These are phyloP conservation scores for Bagarius yarrelli DNA, from an alignment of 2,113 vertebrate species.

Conservation along the genomic window DNA sequence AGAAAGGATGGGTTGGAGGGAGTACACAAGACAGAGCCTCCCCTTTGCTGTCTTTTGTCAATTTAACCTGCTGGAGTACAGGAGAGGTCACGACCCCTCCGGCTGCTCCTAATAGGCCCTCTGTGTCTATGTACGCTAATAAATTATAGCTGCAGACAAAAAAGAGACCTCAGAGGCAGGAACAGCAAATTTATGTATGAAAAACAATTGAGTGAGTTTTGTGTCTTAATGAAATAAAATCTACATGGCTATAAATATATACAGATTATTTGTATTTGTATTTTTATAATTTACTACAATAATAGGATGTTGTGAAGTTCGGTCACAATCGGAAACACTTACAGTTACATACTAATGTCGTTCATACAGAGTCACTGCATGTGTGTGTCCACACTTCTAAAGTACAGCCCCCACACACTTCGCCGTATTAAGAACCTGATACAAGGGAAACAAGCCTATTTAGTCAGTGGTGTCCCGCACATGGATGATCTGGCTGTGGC, in stretches of 20 bases:
- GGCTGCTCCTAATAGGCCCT: conserved; percentile 72
- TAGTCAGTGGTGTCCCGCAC: conserved; percentile 77
- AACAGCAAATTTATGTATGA: conserved; percentile 44
- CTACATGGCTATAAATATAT: neutral
- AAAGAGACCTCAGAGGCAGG: conserved; percentile 32
- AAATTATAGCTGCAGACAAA: conserved; percentile 75
- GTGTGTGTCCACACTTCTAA: conserved; percentile 84
- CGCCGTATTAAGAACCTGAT: conserved; percentile 77
- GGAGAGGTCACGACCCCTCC: conserved; percentile 92
- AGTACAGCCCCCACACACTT: conserved; percentile 83
- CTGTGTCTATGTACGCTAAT: conserved; percentile 66
- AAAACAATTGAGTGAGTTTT: conserved; percentile 22
- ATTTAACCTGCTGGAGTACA: conserved; percentile 94
- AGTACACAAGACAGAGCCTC: conserved; percentile 74
- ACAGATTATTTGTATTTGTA: neutral
- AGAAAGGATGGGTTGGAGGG: conserved; percentile 35
- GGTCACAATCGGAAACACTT: neutral
- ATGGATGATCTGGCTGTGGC: conserved; percentile 84
- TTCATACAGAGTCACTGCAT: conserved; percentile 74
- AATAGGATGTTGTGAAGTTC: neutral
- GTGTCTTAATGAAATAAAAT: neutral
- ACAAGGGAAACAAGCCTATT: conserved; percentile 75
- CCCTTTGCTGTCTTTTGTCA: conserved; percentile 95
- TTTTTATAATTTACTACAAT: neutral
- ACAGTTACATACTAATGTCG: neutral